Percentiles rank a stretch among this genome's conserved stretches.
phyloP scores from a whole-genome alignment of 53 echinoderm and acorn worm species.

The Antedon mediterranea region DNA sequence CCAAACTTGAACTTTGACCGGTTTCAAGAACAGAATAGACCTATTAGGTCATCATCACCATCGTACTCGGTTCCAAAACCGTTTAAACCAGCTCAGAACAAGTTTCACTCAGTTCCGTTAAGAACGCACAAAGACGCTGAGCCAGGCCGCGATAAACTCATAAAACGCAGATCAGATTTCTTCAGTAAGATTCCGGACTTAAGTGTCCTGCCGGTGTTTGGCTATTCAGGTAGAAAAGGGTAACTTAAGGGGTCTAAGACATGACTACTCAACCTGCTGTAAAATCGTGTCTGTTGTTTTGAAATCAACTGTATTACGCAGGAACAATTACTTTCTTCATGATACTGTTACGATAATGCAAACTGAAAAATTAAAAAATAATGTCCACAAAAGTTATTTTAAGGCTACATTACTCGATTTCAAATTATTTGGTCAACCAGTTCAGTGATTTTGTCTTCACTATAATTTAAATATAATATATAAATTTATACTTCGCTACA shows the following conservation, averaged over 20 bases:
- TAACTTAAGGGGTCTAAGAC: neutral
- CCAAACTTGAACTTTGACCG: neutral
- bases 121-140: constrained; percentile 8
- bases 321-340: too few species aligned
- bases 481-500: too few species aligned
- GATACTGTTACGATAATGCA: too few species aligned
- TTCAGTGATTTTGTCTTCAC: too few species aligned
- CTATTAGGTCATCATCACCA: neutral
- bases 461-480: too few species aligned
- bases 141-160: constrained; percentile 24
- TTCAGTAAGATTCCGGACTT: constrained; percentile 72
- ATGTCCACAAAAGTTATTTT: too few species aligned
- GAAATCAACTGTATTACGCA: neutral
- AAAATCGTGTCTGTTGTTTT: neutral
- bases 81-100: constrained; percentile 1
- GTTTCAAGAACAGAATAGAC: neutral
- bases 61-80: constrained; percentile 12
- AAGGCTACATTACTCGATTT: too few species aligned
- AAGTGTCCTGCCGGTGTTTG: constrained; percentile 39
- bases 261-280: neutral
- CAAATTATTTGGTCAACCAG: too few species aligned
- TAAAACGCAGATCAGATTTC: constrained; percentile 57
- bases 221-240: constrained; percentile 53
- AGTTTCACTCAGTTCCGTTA: neutral
- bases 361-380: too few species aligned